These are phyloP conservation scores for Acleris emargana DNA, from an alignment of 2,888 invertebrate species.

Conservation along the genomic window DNA sequence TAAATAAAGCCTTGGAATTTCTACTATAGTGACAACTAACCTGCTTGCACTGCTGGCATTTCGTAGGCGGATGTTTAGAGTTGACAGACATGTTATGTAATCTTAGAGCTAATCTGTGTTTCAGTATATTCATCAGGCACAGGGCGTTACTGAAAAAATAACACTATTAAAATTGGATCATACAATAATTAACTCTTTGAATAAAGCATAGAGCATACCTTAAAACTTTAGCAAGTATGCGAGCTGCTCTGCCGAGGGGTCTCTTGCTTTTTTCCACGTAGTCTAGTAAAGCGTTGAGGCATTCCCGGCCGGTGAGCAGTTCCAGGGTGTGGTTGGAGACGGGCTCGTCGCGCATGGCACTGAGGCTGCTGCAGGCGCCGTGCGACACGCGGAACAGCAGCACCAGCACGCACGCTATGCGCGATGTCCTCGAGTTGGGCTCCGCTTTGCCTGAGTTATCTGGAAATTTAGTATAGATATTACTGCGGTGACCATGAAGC, in stretches of 20 bases:
- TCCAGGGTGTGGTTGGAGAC: conserved; percentile 64
- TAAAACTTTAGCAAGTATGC: conserved; percentile 80
- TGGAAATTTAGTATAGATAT: conserved; percentile 35
- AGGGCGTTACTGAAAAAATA: conserved; percentile 76
- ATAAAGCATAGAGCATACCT: conserved; percentile 59
- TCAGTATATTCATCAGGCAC: conserved; percentile 81
- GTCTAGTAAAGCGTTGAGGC: conserved; percentile 71
- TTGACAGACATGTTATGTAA: conserved; percentile 73
- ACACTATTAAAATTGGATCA: conserved; percentile 19
- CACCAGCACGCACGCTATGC: conserved; percentile 71
- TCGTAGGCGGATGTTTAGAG: conserved; percentile 67
- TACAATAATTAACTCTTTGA: neutral
- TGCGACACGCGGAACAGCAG: conserved; percentile 70
- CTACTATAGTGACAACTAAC: conserved; percentile 45
- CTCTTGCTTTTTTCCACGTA: conserved; percentile 74
- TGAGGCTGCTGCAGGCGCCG: conserved; percentile 58
- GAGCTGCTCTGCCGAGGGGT: conserved; percentile 76
- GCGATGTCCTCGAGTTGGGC: conserved; percentile 57
- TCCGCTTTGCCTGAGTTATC: conserved; percentile 53
- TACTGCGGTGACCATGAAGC: no score
- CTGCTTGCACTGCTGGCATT: conserved; percentile 75
- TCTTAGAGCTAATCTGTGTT: conserved; percentile 80
- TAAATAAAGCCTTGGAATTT: no score
- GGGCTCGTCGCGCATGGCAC: conserved; percentile 56
- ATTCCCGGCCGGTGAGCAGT: conserved; percentile 65